Base-by-base conservation (phyloP, 2,113 vertebrate species). In the Macquaria ambigua region DNA sequence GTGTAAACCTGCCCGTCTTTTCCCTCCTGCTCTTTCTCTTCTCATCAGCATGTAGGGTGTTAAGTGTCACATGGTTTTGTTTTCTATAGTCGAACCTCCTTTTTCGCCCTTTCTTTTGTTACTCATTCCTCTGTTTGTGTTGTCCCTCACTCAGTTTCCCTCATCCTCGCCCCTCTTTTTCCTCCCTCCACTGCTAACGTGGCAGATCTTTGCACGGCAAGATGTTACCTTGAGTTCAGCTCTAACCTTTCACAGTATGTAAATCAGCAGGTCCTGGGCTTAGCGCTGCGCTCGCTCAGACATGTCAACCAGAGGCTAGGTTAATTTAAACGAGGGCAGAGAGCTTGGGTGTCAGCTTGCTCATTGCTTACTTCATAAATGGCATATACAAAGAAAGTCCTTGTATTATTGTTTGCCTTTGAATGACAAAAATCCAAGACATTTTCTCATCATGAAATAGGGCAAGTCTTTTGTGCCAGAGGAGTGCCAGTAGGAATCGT, bases 171-270 rank as follows among this genome's bases (percentile, higher is more conserved):
- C 62, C 12, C 55, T 74, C 52, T 66, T 39, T 39, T 39, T 39
- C 39, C 6, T 34, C 34, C 34, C 34, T 62, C 23, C 52, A 58
- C 48, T 77, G 46, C 69, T 50, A 28, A 39, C 18, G 1, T n/a
- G 48, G 50, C 61, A 39, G 21, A 62, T 68, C 48, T 83, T 72
- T 61, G 59, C 37, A 31, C 50, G 18, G 12, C 53, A 56, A 62
- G 5, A 76, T 66, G 55, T 70, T 74, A 53, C 68, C 68, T 59
- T 53, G 68, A 89, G 58, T 28, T 78, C 34, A 53, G 31, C 15
- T 53, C 39, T 67, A 62, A 76, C 56, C 67, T 79, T 77, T 78
- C 68, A 79, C 67, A 69, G 21, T 59, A 74, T 86, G 67, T 56
- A 87, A 84, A 87, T 78, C 52, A 82, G 59, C 81, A 55, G 16